Conservation (phyloP, 64 coral and sea anemone species). For the Stylophora pistillata region DNA sequence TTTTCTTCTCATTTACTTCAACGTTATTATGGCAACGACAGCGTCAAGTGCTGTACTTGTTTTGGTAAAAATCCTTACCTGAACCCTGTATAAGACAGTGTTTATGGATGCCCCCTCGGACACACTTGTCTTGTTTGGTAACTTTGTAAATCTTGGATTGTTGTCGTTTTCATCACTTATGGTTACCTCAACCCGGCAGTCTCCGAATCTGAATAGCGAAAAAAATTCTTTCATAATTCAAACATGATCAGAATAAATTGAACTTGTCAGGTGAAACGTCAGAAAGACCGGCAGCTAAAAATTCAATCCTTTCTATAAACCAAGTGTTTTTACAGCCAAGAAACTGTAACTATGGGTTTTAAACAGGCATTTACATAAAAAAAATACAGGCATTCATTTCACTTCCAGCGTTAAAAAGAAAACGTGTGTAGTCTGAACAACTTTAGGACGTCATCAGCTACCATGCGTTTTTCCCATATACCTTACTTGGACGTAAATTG, state of each 20-base stretch:
- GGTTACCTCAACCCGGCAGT: slow-evolving; percentile 30
- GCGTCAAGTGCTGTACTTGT: background rate
- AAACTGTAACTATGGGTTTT: too few species aligned
- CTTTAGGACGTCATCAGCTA: too few species aligned
- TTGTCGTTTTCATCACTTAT: slow-evolving; percentile 89
- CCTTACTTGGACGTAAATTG: too few species aligned
- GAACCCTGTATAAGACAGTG: slow-evolving; percentile 61
- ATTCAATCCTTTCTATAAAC: too few species aligned
- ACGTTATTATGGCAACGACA: background rate
- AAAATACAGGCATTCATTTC: too few species aligned
- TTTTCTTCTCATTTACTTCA: background rate
- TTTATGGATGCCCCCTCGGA: slow-evolving; percentile 58
- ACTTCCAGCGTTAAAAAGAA: too few species aligned
- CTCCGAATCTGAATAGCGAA: slow-evolving; percentile 29
- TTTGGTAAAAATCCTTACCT: slow-evolving; percentile 17
- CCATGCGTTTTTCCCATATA: too few species aligned
- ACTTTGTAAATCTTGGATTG: slow-evolving; percentile 59
- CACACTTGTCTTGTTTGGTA: slow-evolving; percentile 77
- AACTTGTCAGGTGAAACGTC: background rate
- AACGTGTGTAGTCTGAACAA: too few species aligned
- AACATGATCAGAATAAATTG: background rate
- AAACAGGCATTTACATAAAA: too few species aligned
- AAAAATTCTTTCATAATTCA: too few species aligned
- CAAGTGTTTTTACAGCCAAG: too few species aligned
- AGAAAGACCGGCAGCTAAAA: too few species aligned